A percentile compares a stretch with the other conserved stretches of the same genome.
Evolutionary conservation across 2,888 invertebrate species (phyloP).

Genomic region (Suillia variegata): DNA sequence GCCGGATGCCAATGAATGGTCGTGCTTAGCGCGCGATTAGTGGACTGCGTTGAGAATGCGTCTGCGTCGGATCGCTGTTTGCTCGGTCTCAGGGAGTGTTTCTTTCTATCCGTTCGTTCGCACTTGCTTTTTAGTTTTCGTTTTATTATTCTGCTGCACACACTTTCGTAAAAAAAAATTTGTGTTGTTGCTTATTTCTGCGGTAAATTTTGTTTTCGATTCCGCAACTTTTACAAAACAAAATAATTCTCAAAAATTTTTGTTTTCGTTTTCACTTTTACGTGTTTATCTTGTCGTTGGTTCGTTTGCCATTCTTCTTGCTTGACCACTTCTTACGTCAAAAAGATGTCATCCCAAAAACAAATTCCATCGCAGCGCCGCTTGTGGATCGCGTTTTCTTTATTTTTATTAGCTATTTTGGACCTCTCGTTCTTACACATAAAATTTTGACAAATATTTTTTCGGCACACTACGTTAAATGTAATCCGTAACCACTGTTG

Average conservation of each 20-base stretch:
- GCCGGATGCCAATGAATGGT: slow-evolving; percentile 25
- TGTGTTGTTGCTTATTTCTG: slow-evolving; percentile 3
- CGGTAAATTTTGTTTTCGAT: slow-evolving; percentile 9
- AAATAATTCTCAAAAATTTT: slow-evolving; percentile 16
- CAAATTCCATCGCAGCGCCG: neutral
- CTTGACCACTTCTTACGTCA: slow-evolving; percentile 22
- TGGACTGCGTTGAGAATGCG: slow-evolving; percentile 38
- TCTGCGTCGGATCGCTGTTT: too few species aligned
- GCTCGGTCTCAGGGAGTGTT: slow-evolving; percentile 6
- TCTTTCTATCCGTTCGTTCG: neutral
- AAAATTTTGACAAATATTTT: neutral
- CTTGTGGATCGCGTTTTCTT: neutral
- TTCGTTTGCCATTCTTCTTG: slow-evolving; percentile 5
- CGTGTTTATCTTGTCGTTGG: neutral
- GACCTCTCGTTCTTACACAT: neutral
- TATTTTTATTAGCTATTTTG: neutral
- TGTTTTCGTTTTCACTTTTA: slow-evolving; percentile 41
- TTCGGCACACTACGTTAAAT: too few species aligned
- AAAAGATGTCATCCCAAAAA: slow-evolving; percentile 25
- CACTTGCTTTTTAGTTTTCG: slow-evolving; percentile 15
- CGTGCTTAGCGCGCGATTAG: slow-evolving; percentile 15
- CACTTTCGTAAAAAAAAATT: slow-evolving; percentile 17
- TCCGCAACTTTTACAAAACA: slow-evolving; percentile 25
- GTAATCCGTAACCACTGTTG: too few species aligned
- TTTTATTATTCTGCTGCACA: slow-evolving; percentile 17